Evolutionary conservation across 2,888 invertebrate genomes (phyloP), one percentile per base, ranked within the genome.

Genomic region (Amblyteles armatorius): DNA sequence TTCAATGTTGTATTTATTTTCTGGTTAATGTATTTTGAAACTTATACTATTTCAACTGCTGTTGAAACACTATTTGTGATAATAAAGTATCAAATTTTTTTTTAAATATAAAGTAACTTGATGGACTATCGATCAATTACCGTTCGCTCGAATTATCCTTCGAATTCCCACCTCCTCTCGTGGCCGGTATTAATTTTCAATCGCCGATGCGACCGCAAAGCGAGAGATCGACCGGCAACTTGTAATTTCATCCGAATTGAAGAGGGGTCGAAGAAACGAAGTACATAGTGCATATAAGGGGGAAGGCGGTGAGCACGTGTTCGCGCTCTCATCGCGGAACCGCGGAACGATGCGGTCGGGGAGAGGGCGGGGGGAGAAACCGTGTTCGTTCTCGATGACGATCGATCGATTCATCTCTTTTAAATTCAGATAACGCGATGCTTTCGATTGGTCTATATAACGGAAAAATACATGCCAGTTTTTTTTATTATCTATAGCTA

Each of bases 221-320:
- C 33, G n/a, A 16, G 33, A 63, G 63, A 33, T 63, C 63, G 63
- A n/a, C 13, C 6, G 26, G 63, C 29, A 63, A 26, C 63, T 33
- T 63, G 63, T 63, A 63, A 63, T 63, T 63, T 63, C 16, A 63
- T 63, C 63, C 63, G 63, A 63, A 63, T 26, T 63, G n/a, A 33
- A 29, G 63, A 22, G 55, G 55, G 50, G 4, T 55, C 7, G 22
- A 55, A 55, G 22, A 55, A 55, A 22, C 55, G 22, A 55, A 55
- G 55, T 55, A 19, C 55, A 22, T 2, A 55, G 63, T 16, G 29
- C 63, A 29, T 16, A 13, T 26, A 63, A 63, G 63, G 29, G n/a
- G 22, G 33, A 33, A 63, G 63, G 26, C 26, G 6, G 63, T 29
- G 33, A 29, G 13, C 63, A 16, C 63, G 63, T 29, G 63, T 63